These are phyloP conservation scores for Agapornis roseicollis DNA, from an alignment of 2,113 vertebrate genomes.

Conservation along the genomic window DNA sequence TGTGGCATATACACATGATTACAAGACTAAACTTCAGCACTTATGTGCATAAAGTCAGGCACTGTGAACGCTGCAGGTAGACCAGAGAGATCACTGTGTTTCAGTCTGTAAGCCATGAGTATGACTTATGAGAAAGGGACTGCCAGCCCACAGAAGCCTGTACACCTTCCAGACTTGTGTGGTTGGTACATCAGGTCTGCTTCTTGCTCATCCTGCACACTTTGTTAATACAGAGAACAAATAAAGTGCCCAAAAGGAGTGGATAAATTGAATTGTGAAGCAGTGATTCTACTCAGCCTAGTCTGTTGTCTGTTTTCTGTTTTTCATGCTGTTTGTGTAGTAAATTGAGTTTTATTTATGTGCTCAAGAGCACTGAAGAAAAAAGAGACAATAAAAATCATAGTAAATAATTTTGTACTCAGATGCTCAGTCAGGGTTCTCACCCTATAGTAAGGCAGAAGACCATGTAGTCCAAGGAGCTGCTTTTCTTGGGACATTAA, in stretches of 20 bases:
- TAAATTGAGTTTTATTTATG: neutral
- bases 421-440: neutral
- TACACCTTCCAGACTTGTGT: rapidly evolving
- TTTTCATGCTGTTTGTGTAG: neutral
- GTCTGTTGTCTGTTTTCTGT: neutral
- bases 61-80: neutral
- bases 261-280: neutral
- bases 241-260: neutral
- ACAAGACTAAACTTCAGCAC: neutral
- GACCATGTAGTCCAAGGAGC: neutral
- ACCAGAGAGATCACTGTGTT: neutral
- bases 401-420: neutral
- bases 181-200: neutral
- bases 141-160: neutral
- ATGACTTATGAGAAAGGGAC: neutral
- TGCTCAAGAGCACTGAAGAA: neutral
- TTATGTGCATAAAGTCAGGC: neutral
- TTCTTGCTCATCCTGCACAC: neutral
- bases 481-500: neutral
- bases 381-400: neutral
- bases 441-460: neutral
- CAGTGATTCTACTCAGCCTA: neutral
- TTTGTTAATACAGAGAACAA: neutral
- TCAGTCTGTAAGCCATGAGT: neutral
- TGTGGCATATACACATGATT: neutral